These are phyloP conservation scores for Aspiorhynchus laticeps DNA, from an alignment of 2,113 vertebrate species.

Conservation along the genomic window DNA sequence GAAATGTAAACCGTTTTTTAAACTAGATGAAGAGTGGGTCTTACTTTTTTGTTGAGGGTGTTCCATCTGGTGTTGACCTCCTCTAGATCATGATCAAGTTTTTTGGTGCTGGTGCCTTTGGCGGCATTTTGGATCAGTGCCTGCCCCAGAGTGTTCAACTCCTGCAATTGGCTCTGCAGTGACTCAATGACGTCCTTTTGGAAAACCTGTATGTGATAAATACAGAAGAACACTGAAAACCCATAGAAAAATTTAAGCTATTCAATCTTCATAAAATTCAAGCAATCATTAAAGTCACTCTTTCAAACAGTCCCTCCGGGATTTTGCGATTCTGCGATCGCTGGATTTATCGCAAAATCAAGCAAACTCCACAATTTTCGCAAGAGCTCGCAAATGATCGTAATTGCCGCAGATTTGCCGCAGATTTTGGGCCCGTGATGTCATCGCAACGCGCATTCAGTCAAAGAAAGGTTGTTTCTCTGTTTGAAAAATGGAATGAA, in stretches of 20 bases:
- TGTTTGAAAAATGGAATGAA: no score
- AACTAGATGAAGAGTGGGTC: background rate
- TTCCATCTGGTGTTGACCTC: slow-evolving; percentile 89
- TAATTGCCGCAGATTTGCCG: no score
- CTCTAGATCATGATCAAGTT: slow-evolving; percentile 88
- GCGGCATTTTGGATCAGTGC: slow-evolving; percentile 91
- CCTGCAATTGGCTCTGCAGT: slow-evolving; percentile 87
- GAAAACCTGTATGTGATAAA: slow-evolving; percentile 80
- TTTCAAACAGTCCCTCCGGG: no score
- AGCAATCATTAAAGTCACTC: background rate
- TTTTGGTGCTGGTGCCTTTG: slow-evolving; percentile 84
- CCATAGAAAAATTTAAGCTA: background rate
- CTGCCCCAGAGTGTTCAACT: slow-evolving; percentile 91
- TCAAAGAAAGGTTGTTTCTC: no score
- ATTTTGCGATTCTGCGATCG: no score
- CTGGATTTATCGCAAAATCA: no score
- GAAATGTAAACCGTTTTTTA: background rate
- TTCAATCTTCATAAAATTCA: background rate
- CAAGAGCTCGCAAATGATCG: no score
- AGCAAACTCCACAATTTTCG: no score
- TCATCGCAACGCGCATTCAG: no score
- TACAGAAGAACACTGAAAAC: background rate
- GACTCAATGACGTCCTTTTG: slow-evolving; percentile 95
- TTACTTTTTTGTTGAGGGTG: slow-evolving; percentile 95
- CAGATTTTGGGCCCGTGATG: no score